A percentile compares a stretch with the other conserved stretches of the same genome.
phyloP scores from a whole-genome alignment of 2,113 vertebrate genomes.

The Stigmatopora argus region DNA sequence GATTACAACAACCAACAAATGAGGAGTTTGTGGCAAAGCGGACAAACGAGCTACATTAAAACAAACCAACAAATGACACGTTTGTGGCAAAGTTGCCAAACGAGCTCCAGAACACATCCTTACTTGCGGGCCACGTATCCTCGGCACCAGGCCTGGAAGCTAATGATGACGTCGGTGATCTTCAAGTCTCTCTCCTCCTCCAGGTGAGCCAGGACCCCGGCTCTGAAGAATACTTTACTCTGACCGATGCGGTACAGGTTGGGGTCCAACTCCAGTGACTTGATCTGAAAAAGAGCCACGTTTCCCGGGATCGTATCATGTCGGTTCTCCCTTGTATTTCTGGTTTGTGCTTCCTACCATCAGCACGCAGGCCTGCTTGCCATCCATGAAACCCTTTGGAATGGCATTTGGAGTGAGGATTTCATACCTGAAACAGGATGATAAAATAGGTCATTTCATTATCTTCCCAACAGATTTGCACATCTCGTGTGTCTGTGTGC shows the following conservation, averaged over 20 bases:
- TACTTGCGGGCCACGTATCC: slow-evolving; percentile 95
- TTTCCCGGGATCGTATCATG: not conserved
- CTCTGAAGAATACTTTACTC: slow-evolving; percentile 97
- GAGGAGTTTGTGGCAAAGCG: not conserved
- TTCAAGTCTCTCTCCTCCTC: slow-evolving; percentile 97
- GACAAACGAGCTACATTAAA: not conserved
- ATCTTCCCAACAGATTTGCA: not conserved
- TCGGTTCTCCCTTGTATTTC: not conserved
- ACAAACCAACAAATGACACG: not conserved
- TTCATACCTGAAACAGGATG: slow-evolving; percentile 78
- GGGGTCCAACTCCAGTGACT: slow-evolving; percentile 89
- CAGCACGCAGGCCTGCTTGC: slow-evolving; percentile 90
- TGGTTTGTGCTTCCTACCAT: slow-evolving; percentile 76
- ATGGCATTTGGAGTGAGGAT: slow-evolving; percentile 96
- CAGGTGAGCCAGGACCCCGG: slow-evolving; percentile 93
- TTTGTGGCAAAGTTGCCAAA: not conserved
- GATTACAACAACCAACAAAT: not conserved
- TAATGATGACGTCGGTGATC: slow-evolving; percentile 96
- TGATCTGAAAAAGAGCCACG: slow-evolving; percentile 71
- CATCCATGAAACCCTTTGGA: slow-evolving; percentile 97
- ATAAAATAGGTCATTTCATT: not conserved
- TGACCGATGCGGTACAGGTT: slow-evolving; percentile 94
- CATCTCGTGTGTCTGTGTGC: not conserved
- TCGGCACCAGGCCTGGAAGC: slow-evolving; percentile 95
- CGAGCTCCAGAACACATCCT: not conserved